Evolutionary conservation across 2,888 invertebrate species (phyloP).

Genomic region (Odontocerum albicorne): DNA sequence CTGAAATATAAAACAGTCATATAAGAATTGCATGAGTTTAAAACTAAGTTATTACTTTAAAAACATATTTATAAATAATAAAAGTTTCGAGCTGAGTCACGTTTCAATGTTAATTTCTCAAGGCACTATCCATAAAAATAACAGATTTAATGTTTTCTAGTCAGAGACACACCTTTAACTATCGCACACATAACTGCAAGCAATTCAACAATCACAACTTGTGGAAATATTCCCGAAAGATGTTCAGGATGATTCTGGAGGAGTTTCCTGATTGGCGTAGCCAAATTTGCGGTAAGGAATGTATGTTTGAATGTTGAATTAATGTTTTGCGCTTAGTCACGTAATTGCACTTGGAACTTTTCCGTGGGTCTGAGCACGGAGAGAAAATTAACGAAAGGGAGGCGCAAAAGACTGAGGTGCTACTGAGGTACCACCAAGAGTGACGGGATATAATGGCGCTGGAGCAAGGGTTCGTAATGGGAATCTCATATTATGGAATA

Average conservation of each 20-base stretch:
- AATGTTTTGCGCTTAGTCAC: slow-evolving; percentile 52
- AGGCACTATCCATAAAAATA: too few species aligned
- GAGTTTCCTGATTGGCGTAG: slow-evolving; percentile 17
- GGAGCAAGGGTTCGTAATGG: slow-evolving; percentile 5
- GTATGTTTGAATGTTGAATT: slow-evolving; percentile 34
- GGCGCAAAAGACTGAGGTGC: not conserved
- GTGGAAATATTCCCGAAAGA: not conserved
- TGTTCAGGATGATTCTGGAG: not conserved
- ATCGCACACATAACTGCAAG: too few species aligned
- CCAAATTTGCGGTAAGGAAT: slow-evolving; percentile 26
- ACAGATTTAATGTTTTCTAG: too few species aligned
- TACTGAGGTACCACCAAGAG: not conserved
- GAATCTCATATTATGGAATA: not conserved
- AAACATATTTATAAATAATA: too few species aligned
- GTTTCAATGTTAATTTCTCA: too few species aligned
- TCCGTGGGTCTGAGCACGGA: slow-evolving; percentile 8
- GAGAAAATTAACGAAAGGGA: slow-evolving; percentile 20
- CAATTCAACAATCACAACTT: too few species aligned
- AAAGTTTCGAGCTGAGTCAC: too few species aligned
- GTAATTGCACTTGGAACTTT: slow-evolving; percentile 51
- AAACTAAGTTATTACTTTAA: too few species aligned
- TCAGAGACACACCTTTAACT: too few species aligned
- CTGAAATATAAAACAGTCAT: too few species aligned
- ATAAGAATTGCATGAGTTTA: too few species aligned
- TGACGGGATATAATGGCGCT: slow-evolving; percentile 3